Conservation (phyloP, 2,113 vertebrate species). For the Paratilapia polleni region DNA sequence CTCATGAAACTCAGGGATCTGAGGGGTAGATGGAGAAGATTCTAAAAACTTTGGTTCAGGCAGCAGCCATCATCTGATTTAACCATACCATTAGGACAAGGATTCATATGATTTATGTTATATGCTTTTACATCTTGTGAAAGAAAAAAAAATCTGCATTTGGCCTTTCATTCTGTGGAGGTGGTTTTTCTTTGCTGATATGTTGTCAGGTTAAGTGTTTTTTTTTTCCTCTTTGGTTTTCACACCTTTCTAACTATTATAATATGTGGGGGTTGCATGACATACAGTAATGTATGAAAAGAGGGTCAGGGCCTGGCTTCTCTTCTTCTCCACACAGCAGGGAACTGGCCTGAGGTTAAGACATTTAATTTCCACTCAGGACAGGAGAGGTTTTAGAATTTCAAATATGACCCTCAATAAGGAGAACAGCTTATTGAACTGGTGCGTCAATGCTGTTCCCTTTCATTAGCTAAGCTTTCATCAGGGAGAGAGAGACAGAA, state of each 20-base stretch:
- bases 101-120: neutral
- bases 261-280: slow-evolving; percentile 1
- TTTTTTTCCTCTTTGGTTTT: neutral
- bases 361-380: slow-evolving; percentile 56
- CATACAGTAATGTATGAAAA: slow-evolving; percentile 11
- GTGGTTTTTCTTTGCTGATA: neutral
- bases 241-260: slow-evolving; percentile 12
- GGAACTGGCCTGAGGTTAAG: slow-evolving; percentile 39
- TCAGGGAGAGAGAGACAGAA: slow-evolving; percentile 37
- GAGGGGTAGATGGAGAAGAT: slow-evolving; percentile 31
- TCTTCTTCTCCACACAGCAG: slow-evolving; percentile 15
- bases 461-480: slow-evolving; percentile 70
- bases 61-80: neutral
- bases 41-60: slow-evolving; percentile 30
- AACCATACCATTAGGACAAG: neutral
- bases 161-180: neutral
- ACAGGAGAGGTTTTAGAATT: slow-evolving; percentile 47
- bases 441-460: slow-evolving; percentile 62
- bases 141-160: neutral
- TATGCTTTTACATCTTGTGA: neutral
- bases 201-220: neutral
- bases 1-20: slow-evolving; percentile 29
- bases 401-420: slow-evolving; percentile 55
- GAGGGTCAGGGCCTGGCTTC: slow-evolving; percentile 13
- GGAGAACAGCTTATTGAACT: slow-evolving; percentile 63